Percentiles rank a stretch among this genome's conserved stretches.
phyloP scores from a whole-genome alignment of 2,888 invertebrate species.

The Meghimatium bilineatum region DNA sequence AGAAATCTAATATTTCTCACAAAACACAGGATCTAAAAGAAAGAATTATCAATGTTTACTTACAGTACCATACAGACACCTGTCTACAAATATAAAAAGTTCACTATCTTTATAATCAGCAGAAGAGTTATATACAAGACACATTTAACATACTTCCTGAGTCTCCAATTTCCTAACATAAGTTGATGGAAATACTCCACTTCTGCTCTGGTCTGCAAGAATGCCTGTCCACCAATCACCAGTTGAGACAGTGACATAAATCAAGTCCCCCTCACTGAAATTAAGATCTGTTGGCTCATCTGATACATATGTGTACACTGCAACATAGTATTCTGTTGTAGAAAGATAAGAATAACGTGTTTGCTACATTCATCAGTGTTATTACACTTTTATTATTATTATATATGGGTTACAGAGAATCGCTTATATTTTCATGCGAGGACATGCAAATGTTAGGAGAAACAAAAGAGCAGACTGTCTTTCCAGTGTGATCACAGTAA shows the following conservation, averaged over 20 bases:
- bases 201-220: conserved; percentile 83
- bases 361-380: too few species aligned
- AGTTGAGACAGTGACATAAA: conserved; percentile 90
- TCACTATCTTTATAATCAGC: too few species aligned
- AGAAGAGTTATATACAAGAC: neutral
- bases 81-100: too few species aligned
- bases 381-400: too few species aligned
- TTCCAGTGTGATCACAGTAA: too few species aligned
- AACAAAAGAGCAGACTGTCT: too few species aligned
- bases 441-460: too few species aligned
- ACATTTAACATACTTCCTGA: conserved; percentile 59
- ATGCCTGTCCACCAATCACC: conserved; percentile 99
- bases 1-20: neutral
- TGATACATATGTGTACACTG: conserved; percentile 72
- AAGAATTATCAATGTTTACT: too few species aligned
- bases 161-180: conserved; percentile 82
- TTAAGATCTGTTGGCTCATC: conserved; percentile 91
- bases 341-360: neutral
- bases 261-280: conserved; percentile 90
- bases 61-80: too few species aligned
- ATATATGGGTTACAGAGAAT: too few species aligned
- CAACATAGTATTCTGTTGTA: conserved; percentile 68
- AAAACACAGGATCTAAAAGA: neutral
- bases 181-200: conserved; percentile 97
- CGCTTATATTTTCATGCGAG: too few species aligned